These are phyloP conservation scores for Synanthedon andrenaeformis DNA, from an alignment of 2,888 invertebrate genomes.

Conservation along the genomic window DNA sequence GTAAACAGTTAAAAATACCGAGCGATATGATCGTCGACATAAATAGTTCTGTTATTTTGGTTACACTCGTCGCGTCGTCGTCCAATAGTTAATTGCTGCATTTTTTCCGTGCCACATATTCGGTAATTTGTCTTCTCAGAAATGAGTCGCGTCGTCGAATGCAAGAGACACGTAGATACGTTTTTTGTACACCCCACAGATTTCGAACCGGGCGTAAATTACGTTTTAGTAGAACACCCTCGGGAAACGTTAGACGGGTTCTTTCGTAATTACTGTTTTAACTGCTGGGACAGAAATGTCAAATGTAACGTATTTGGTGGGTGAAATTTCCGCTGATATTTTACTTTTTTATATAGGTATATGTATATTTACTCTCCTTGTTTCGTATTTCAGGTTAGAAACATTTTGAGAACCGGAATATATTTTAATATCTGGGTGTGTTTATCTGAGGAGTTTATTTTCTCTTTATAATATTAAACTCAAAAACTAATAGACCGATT, in stretches of 20 bases:
- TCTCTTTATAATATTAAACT: no score
- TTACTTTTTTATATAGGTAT: conserved; percentile 8
- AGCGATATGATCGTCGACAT: conserved; percentile 50
- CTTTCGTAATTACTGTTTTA: conserved; percentile 64
- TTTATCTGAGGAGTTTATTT: neutral
- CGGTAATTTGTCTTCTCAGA: conserved; percentile 69
- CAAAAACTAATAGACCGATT: no score
- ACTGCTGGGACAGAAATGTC: conserved; percentile 62
- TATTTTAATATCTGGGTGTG: conserved; percentile 9
- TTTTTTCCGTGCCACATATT: conserved; percentile 60
- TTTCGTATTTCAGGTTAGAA: conserved; percentile 10
- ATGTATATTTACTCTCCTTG: conserved; percentile 7
- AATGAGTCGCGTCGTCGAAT: conserved; percentile 69
- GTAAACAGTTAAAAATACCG: conserved; percentile 53
- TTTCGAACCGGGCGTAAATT: conserved; percentile 59
- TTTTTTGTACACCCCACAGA: conserved; percentile 50
- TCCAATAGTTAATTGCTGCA: conserved; percentile 61
- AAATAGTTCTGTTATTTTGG: conserved; percentile 58
- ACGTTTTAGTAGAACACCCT: conserved; percentile 61
- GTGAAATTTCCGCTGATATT: conserved; percentile 30
- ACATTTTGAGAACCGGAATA: conserved; percentile 8
- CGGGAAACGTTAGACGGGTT: conserved; percentile 64
- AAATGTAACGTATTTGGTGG: conserved; percentile 49
- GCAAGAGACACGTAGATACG: conserved; percentile 60
- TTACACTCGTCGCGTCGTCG: conserved; percentile 10